Percentiles rank a stretch among this genome's conserved stretches.
These are phyloP conservation scores for Sclerurus mexicanus DNA, from an alignment of 2,113 vertebrate genomes.

Conservation along the genomic window DNA sequence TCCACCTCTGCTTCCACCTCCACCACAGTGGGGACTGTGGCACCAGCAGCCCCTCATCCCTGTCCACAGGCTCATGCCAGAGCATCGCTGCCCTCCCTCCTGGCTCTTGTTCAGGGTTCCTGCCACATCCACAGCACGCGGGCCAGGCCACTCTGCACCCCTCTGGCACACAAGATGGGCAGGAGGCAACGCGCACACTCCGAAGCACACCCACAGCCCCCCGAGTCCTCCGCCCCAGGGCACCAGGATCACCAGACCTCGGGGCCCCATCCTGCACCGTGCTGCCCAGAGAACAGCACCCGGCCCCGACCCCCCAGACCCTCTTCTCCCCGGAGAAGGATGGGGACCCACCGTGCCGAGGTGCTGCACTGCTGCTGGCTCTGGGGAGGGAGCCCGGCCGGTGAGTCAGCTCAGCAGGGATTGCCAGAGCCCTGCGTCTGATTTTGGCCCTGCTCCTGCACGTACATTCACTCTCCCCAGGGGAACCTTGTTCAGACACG, in stretches of 20 bases:
- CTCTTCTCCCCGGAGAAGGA: not conserved
- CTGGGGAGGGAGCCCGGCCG: not conserved
- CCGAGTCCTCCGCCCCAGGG: not conserved
- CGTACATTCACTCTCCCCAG: not conserved
- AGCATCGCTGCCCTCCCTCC: not conserved
- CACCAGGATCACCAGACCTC: rapidly evolving
- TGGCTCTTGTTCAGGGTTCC: rapidly evolving
- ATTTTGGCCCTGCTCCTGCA: conserved; percentile 18
- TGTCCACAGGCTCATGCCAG: no score
- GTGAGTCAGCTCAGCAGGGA: conserved; percentile 23
- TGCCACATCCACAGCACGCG: not conserved
- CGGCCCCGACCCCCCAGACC: not conserved
- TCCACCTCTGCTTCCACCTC: not conserved
- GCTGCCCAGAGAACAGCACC: not conserved
- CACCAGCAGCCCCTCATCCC: not conserved
- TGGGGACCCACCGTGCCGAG: conserved; percentile 4
- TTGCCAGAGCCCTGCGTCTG: conserved; percentile 28
- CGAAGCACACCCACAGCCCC: not conserved
- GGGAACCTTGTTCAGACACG: not conserved
- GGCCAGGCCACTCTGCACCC: not conserved
- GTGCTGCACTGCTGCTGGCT: not conserved
- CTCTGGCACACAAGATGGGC: not conserved
- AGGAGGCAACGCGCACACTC: not conserved
- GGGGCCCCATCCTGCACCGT: not conserved
- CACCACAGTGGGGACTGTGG: rapidly evolving